Evolutionary conservation across 1,140 invertebrate genomes (phyloP), one percentile per base, ranked within the genome.

Genomic region (Macrobrachium rosenbergii): DNA sequence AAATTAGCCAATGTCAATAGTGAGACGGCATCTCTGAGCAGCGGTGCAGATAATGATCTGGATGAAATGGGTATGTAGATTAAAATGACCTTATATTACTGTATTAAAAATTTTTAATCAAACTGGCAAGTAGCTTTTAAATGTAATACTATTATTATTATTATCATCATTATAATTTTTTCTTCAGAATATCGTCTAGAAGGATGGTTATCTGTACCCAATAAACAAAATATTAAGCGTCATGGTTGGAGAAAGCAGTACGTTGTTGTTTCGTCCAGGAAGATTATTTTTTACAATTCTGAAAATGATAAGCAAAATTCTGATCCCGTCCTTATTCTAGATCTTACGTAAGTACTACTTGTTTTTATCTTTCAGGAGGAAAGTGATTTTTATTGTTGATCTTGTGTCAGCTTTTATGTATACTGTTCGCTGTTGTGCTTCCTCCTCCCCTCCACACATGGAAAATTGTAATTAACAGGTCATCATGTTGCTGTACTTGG

Each of bases 191-290:
- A 95, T 82, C 95, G 97, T 37, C 94, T 99, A 89, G 98, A 99
- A 92, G 98, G 98, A 72, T 99, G 98, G 97, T 93, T 99, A 14
- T 97, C 96, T 72, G 95, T 99, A 89, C 98, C 98, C 43, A 97
- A 96, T 90, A 98, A 98, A 92, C 96, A 98, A 92, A 99, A 99
- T 91, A 98, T 98, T 83, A 95, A 96, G 84, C 94, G 97, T 82
- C 97, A 99, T 92, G 98, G 97, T 45, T 99, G 98, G 98, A 97
- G 96, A 92, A 98, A 97, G 90, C 98, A 99, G 92, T 99, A 97
- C 92, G 97, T 99, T 8, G 98, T 99, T 37, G 98, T 99, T 19
- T 98, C 97, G 21, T 98, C 97, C 86, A 96, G 97, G 91, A 99
- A 99, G 92, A 98, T 99, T 82, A 97, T 99, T 73, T 99, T 99